A percentile compares a stretch with the other conserved stretches of the same genome.
phyloP scores from a whole-genome alignment of 2,888 invertebrate genomes.

The Drosophila hamatofila region DNA sequence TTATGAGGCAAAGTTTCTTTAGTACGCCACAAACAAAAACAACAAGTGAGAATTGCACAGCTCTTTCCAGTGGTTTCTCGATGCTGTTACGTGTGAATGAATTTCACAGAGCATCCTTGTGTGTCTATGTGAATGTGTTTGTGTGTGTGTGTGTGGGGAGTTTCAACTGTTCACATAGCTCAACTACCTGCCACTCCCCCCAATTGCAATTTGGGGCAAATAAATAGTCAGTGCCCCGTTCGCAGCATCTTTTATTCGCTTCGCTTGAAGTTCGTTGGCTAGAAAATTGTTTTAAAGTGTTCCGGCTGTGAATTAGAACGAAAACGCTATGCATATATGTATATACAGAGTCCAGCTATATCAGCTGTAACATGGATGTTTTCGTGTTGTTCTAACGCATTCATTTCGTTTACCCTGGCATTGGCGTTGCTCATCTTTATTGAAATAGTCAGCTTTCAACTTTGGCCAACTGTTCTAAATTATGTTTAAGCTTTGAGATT shows the following conservation, averaged over 20 bases:
- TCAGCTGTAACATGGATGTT: background rate
- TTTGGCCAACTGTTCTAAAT: background rate
- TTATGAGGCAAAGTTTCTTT: conserved; percentile 78
- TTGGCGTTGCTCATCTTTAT: background rate
- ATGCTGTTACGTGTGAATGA: conserved; percentile 50
- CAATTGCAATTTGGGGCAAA: conserved; percentile 70
- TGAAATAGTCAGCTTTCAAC: background rate
- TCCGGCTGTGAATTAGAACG: conserved; percentile 6
- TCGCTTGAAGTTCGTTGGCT: conserved; percentile 53
- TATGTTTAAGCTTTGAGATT: background rate
- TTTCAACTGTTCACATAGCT: conserved; percentile 11
- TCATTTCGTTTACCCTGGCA: background rate
- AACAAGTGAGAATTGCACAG: conserved; percentile 29
- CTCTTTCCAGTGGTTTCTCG: conserved; percentile 19
- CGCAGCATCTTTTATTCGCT: conserved; percentile 46
- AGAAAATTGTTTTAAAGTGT: conserved; percentile 55
- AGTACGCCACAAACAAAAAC: conserved; percentile 36
- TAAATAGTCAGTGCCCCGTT: conserved; percentile 56
- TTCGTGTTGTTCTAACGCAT: background rate
- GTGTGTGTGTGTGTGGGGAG: conserved; percentile 9
- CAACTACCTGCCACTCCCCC: background rate
- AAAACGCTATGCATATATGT: background rate
- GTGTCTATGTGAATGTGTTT: background rate
- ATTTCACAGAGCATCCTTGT: conserved; percentile 15
- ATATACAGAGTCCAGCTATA: background rate